Evolutionary conservation across 1,140 invertebrate species (phyloP).

Genomic region (Trialeurodes vaporariorum): DNA sequence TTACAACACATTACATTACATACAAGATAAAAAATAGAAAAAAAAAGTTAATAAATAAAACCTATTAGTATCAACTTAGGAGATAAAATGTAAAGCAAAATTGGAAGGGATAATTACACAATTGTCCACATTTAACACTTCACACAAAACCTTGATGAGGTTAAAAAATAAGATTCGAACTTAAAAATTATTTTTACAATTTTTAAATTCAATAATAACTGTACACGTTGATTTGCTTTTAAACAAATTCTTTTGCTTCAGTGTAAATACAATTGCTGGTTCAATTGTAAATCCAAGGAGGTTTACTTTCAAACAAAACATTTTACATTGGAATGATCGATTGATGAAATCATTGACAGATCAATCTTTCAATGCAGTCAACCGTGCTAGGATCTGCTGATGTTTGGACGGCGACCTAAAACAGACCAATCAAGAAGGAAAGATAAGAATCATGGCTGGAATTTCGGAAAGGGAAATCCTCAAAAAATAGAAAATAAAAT

Average conservation of each 20-base stretch:
- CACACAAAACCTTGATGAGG: neutral
- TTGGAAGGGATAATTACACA: neutral
- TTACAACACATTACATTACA: neutral
- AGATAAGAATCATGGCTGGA: no score
- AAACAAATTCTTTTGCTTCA: no score
- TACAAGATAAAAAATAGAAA: neutral
- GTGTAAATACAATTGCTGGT: no score
- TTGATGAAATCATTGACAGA: neutral
- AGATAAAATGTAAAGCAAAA: slow-evolving; percentile 1
- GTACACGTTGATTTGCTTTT: neutral
- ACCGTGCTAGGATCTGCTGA: neutral
- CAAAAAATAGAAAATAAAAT: no score
- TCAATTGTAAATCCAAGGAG: no score
- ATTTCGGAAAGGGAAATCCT: no score
- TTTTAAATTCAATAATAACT: neutral
- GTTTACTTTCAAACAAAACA: neutral
- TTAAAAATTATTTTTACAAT: neutral
- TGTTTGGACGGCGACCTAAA: neutral
- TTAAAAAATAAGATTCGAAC: neutral
- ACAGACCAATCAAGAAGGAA: no score
- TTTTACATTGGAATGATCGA: neutral
- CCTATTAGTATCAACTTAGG: neutral
- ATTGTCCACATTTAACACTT: neutral
- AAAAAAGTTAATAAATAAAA: neutral
- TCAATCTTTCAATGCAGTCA: neutral